Base-by-base conservation (phyloP, 2,888 invertebrate genomes). In the Chrysolina haemoptera region DNA sequence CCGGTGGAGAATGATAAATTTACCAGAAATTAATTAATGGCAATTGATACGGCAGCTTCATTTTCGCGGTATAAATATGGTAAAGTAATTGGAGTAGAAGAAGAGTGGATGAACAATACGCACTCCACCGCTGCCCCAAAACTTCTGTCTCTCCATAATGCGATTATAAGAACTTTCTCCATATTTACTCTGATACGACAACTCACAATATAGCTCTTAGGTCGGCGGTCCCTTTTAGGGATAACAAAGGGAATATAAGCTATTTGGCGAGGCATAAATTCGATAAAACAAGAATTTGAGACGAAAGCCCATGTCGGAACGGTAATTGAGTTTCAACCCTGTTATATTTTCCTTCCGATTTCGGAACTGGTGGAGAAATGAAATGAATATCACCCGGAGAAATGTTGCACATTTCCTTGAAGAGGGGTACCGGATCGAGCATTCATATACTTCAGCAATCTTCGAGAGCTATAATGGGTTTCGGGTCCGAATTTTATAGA, bases 151-250 rank as follows among this genome's bases (percentile, higher is more conserved):
- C 59, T 9, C 9, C 59, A 35, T 59, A 59, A 59, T 35, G 16
- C 59, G 59, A 59, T 59, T 59, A 59, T 59, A 6, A 35, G 59
- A 35, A 59, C 27, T 22, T 59, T 35, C 59, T 20, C 59, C 59
- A 35, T 59, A 59, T 59, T 59, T 59, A 59, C 27, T 59, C 59
- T 35, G n/a, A 59, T 59, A 59, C 59, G 59, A 59, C 59, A 59
- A 59, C 59, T 35, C 59, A 59, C 22, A 59, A 59, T 35, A 59
- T 59, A 59, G 59, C 59, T 59, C 59, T 59, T 59, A 59, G 35
- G 59, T 35, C 59, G 35, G 59, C n/a, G 27, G 59, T n/a, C 35
- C 59, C 59, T 59, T 16, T 35, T n/a, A 59, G 27, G 59, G 59
- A 59, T 59, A 59, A 59, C 35, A 59, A 27, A 59, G 27, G n/a